phyloP scores from a whole-genome alignment of 2,113 vertebrate genomes.

The Nematolebias whitei region DNA sequence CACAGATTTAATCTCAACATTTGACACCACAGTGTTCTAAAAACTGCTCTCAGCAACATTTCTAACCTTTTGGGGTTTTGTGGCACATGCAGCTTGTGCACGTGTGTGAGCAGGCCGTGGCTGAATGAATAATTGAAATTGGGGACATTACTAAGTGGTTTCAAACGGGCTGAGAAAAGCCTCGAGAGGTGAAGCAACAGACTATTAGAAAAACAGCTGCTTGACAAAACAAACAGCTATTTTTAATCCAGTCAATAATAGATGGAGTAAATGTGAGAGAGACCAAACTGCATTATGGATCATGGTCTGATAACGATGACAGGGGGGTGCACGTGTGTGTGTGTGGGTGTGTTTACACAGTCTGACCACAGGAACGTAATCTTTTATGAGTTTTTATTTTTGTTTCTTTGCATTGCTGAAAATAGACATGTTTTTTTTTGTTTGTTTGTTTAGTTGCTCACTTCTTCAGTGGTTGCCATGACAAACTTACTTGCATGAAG shows the following conservation, averaged over 20 bases:
- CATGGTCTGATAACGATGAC: constrained; percentile 57
- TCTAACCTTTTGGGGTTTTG: constrained; percentile 17
- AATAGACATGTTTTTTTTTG: no score
- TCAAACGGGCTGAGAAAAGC: constrained; percentile 27
- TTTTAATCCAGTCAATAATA: constrained; percentile 67
- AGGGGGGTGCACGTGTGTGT: constrained; percentile 52
- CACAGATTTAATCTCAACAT: not conserved
- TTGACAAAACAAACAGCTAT: constrained; percentile 34
- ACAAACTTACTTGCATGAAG: no score
- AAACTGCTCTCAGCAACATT: not conserved
- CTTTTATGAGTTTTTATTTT: no score
- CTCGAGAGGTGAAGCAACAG: constrained; percentile 26
- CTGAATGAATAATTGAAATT: constrained; percentile 67
- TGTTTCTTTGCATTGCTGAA: no score
- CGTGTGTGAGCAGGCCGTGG: constrained; percentile 10
- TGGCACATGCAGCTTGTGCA: not conserved
- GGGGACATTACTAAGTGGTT: constrained; percentile 49
- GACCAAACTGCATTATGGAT: constrained; percentile 68
- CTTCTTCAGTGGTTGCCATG: no score
- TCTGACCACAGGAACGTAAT: constrained; percentile 58
- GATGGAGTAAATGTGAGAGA: constrained; percentile 59
- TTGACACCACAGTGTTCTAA: not conserved
- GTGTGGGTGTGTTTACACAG: constrained; percentile 69
- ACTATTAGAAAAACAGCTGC: constrained; percentile 25
- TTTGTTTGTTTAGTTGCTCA: no score